Percentiles rank a stretch among this genome's conserved stretches.
These are phyloP conservation scores for Nipponacmea schrenckii DNA, from an alignment of 2,888 invertebrate genomes.

Conservation along the genomic window DNA sequence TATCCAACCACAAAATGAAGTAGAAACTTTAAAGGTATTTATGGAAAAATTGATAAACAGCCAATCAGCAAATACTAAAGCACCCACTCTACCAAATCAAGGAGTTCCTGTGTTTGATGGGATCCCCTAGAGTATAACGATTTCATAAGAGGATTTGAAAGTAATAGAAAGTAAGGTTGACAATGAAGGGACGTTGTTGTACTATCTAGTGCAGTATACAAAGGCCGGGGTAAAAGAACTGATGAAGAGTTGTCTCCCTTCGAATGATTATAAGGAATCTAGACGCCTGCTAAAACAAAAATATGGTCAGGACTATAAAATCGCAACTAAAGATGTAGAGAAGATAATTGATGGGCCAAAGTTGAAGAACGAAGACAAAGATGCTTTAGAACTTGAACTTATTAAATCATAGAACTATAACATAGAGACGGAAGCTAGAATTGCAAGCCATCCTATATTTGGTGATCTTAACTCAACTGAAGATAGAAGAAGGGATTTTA, in stretches of 20 bases:
- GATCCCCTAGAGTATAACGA: neutral
- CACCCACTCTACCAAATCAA: neutral
- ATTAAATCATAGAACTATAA: no score
- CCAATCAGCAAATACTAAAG: neutral
- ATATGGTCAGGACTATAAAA: conserved; percentile 2
- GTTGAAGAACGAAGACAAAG: conserved; percentile 14
- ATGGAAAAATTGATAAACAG: neutral
- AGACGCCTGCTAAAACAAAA: neutral
- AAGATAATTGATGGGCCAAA: neutral
- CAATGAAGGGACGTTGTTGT: neutral
- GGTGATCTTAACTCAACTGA: neutral
- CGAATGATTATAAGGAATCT: neutral
- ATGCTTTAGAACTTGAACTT: no score
- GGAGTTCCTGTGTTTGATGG: neutral
- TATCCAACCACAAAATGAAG: no score
- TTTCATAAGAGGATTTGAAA: neutral
- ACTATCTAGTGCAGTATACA: conserved; percentile 17
- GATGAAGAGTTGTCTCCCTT: neutral
- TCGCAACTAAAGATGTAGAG: neutral
- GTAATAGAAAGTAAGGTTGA: neutral
- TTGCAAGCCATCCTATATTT: neutral
- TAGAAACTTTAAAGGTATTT: no score
- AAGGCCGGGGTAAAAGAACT: conserved; percentile 7
- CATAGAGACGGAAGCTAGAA: neutral
- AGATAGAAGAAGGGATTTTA: neutral